Evolutionary conservation across 2,113 vertebrate species (phyloP).

Genomic region (Notothenia rossii): DNA sequence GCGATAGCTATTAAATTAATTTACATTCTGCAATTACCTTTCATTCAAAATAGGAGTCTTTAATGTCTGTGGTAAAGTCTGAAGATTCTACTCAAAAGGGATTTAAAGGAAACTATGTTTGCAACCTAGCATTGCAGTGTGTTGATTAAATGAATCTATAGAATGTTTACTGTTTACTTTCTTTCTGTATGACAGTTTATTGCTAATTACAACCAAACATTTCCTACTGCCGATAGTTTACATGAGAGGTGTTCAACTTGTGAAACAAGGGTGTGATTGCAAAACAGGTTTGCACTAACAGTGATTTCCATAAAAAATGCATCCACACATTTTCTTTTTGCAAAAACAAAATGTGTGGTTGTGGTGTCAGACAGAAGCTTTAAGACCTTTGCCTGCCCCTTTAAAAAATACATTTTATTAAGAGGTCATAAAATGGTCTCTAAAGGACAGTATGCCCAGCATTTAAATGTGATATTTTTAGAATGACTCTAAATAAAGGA

Average conservation of each 20-base stretch:
- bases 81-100: neutral
- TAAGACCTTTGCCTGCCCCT: neutral
- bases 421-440: neutral
- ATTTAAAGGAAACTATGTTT: conserved; percentile 2
- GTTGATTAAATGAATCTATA: neutral
- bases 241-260: neutral
- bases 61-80: neutral
- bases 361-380: neutral
- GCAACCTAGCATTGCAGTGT: neutral
- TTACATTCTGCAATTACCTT: neutral
- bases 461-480: conserved; percentile 31
- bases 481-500: conserved; percentile 19
- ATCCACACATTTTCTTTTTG: too few species aligned
- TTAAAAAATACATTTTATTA: conserved; percentile 13
- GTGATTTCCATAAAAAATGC: too few species aligned
- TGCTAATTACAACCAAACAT: neutral
- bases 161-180: neutral
- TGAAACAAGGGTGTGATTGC: neutral
- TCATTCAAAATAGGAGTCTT: neutral
- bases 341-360: neutral
- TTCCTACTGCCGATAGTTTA: neutral
- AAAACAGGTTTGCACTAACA: neutral
- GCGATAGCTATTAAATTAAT: neutral
- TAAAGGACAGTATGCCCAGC: neutral
- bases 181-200: neutral